These are phyloP conservation scores for Heliconius ismenius DNA, from an alignment of 2,888 invertebrate genomes.

Conservation along the genomic window DNA sequence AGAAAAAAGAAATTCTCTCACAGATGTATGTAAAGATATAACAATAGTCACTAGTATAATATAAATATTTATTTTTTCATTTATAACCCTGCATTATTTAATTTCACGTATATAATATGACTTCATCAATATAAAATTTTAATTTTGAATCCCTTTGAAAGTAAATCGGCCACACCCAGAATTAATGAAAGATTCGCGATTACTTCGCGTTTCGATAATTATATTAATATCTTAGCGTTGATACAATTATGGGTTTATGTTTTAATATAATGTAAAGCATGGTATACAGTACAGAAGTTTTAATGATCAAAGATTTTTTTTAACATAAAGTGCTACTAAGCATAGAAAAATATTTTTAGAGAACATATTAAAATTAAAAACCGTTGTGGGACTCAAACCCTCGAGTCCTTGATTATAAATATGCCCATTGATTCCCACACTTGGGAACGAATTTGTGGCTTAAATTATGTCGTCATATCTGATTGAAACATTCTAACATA, in stretches of 20 bases:
- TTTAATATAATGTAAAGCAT: constrained; percentile 18
- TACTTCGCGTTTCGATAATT: constrained; percentile 35
- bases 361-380: too few relatives aligned
- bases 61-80: neutral
- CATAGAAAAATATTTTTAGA: too few relatives aligned
- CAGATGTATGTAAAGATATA: too few relatives aligned
- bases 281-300: neutral
- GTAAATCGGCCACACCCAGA: constrained; percentile 21
- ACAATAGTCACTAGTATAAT: neutral
- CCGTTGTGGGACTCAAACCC: too few relatives aligned
- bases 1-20: too few relatives aligned
- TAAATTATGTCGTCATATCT: too few relatives aligned
- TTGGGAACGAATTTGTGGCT: too few relatives aligned
- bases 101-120: constrained; percentile 6
- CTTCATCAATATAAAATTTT: constrained; percentile 11
- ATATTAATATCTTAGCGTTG: constrained; percentile 33
- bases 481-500: too few relatives aligned
- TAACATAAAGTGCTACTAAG: too few relatives aligned
- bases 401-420: too few relatives aligned
- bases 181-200: constrained; percentile 39
- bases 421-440: too few relatives aligned
- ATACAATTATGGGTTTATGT: constrained; percentile 33
- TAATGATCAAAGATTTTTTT: neutral
- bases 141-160: constrained; percentile 17
- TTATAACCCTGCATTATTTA: too few relatives aligned